Evolutionary conservation across 2,113 vertebrate species (phyloP).

Genomic region (Pedionomus torquatus): DNA sequence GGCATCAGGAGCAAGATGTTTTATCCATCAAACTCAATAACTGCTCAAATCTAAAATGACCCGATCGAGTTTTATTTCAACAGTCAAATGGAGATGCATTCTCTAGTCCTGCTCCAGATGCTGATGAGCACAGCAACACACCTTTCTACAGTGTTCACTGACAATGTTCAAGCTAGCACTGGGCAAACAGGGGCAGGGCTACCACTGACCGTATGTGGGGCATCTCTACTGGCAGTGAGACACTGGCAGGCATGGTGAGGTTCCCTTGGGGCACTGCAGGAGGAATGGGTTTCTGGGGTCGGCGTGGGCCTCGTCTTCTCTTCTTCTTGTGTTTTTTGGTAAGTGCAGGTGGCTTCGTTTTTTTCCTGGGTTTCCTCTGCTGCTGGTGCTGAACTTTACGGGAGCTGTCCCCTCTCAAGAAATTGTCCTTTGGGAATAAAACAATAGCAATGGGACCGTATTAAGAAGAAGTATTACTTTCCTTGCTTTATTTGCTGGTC

Average conservation of each 20-base stretch:
- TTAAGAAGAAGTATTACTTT: not conserved
- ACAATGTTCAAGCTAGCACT: not conserved
- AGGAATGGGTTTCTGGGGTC: slow-evolving; percentile 98
- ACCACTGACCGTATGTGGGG: slow-evolving; percentile 86
- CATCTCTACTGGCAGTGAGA: slow-evolving; percentile 88
- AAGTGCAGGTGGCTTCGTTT: slow-evolving; percentile 97
- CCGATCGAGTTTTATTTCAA: not conserved
- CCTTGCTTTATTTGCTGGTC: not conserved
- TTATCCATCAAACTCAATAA: not conserved
- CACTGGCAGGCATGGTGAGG: slow-evolving; percentile 94
- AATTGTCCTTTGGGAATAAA: slow-evolving; percentile 87
- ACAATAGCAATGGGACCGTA: not conserved
- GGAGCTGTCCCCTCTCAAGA: slow-evolving; percentile 94
- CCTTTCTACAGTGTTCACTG: not conserved
- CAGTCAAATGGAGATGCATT: not conserved
- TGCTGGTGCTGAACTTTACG: slow-evolving; percentile 96
- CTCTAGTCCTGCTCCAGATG: not conserved
- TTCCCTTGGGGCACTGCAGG: slow-evolving; percentile 97
- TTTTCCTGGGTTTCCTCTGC: slow-evolving; percentile 98
- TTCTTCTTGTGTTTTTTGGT: slow-evolving; percentile 99
- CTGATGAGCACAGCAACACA: not conserved
- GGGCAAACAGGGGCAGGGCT: not conserved
- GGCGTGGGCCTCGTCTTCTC: slow-evolving; percentile 89
- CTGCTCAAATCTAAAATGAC: not conserved
- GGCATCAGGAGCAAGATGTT: not conserved